These are phyloP conservation scores for Trochalopteron elliotii DNA, from an alignment of 2,113 vertebrate species.

Conservation along the genomic window DNA sequence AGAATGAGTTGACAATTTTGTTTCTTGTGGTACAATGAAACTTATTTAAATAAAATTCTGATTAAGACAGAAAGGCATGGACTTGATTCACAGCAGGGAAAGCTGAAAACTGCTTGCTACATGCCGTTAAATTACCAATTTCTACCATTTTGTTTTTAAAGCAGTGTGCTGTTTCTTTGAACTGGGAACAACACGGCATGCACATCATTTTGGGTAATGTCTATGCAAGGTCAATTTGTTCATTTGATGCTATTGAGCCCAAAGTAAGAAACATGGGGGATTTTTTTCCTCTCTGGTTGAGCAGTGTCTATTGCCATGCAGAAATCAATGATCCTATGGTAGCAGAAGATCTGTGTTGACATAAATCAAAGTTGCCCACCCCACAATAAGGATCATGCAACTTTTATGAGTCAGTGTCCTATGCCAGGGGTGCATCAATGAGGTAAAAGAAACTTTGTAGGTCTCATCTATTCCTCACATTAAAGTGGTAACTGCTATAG, in stretches of 20 bases:
- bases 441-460: conserved; percentile 11
- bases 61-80: conserved; percentile 38
- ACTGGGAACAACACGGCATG: background rate
- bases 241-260: background rate
- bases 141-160: conserved; percentile 49
- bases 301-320: background rate
- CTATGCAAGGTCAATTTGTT: conserved; percentile 12
- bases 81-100: conserved; percentile 49
- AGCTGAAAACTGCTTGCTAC: conserved; percentile 52
- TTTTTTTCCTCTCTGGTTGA: background rate
- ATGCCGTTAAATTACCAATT: conserved; percentile 48
- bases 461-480: background rate
- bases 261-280: background rate
- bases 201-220: conserved; percentile 19
- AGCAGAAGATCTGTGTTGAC: background rate
- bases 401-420: background rate
- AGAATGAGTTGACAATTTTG: conserved; percentile 42
- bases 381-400: background rate
- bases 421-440: background rate
- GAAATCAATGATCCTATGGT: background rate
- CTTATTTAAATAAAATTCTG: conserved; percentile 69
- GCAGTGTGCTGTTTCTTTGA: conserved; percentile 9
- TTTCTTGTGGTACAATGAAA: conserved; percentile 37
- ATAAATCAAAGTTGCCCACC: background rate
- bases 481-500: background rate